Base-by-base conservation (phyloP, 2,888 invertebrate species). In the Ennomos fuscantarius region DNA sequence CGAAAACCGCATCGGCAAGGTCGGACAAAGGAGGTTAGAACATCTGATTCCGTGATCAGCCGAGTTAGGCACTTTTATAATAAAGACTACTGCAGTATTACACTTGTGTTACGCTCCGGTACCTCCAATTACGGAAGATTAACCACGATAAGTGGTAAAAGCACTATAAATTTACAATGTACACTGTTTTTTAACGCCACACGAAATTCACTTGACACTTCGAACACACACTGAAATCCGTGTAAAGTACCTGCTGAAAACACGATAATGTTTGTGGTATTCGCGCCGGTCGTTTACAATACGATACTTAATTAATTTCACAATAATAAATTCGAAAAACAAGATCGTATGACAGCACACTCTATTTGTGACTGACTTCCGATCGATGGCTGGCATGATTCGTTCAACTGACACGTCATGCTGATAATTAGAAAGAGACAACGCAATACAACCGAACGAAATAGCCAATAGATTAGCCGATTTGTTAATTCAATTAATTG, bases 321-420 rank as follows among this genome's bases (percentile, higher is more conserved):
- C 65, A 65, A 64, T 70, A 69, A 79, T 79, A 71, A 70, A 70
- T 75, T 50, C 73, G 65, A 77, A 82, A 81, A 77, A 83, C 79
- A 82, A 82, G 82, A 80, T 73, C 75, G 73, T 67, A 76, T 80
- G 73, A 81, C 75, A 67, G 74, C 73, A 70, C 67, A 80, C 70
- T 72, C 77, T 71, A 70, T 85, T 81, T 80, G 89, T 84, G 74
- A 91, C 90, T 90, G 89, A 91, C 89, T 89, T 89, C 89, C 73
- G 80, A 76, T 79, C 77, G 78, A 76, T 51, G 41, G 57, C 40
- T 50, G 55, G 73, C 70, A 63, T 74, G 72, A 70, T 70, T 24
- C 24, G 24, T 24, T 53, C 58, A 69, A 65, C 66, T 69, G 24
- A 87, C 87, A 89, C 87, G 89, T 89, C 89, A 89, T 79, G 74